Evolutionary conservation across 2,113 vertebrate genomes (phyloP).

Genomic region (Nyctibius bracteatus): DNA sequence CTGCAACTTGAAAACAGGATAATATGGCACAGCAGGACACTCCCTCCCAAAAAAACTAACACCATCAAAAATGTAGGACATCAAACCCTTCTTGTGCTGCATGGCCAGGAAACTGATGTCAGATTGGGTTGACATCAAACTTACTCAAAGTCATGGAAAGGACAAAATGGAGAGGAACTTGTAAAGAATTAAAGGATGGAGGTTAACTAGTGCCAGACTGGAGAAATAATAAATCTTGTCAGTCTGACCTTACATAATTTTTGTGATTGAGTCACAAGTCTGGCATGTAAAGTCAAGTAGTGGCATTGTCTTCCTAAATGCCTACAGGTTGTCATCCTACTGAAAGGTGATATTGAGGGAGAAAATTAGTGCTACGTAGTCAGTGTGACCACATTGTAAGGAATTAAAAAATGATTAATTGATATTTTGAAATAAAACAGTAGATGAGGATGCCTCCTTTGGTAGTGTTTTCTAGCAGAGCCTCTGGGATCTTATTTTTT

Average conservation of each 20-base stretch:
- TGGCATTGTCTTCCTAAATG: background rate
- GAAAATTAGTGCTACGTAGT: background rate
- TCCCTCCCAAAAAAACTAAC: background rate
- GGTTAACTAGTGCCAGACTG: background rate
- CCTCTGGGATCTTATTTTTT: background rate
- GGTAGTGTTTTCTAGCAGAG: background rate
- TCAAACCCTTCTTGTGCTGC: background rate
- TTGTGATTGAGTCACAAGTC: background rate
- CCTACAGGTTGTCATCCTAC: background rate
- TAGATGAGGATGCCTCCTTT: background rate
- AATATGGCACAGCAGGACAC: background rate
- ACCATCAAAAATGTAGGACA: background rate
- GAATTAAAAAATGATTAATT: background rate
- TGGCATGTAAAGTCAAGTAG: background rate
- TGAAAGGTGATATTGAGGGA: background rate
- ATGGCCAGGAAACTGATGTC: background rate
- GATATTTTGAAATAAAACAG: background rate
- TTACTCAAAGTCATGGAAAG: background rate
- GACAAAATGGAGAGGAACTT: background rate
- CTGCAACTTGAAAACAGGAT: background rate
- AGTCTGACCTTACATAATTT: background rate
- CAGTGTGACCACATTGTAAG: background rate
- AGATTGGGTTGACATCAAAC: background rate
- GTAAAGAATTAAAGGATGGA: background rate
- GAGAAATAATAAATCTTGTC: background rate